phyloP scores from a whole-genome alignment of 1,140 invertebrate species.

The Bombus breviceps region DNA sequence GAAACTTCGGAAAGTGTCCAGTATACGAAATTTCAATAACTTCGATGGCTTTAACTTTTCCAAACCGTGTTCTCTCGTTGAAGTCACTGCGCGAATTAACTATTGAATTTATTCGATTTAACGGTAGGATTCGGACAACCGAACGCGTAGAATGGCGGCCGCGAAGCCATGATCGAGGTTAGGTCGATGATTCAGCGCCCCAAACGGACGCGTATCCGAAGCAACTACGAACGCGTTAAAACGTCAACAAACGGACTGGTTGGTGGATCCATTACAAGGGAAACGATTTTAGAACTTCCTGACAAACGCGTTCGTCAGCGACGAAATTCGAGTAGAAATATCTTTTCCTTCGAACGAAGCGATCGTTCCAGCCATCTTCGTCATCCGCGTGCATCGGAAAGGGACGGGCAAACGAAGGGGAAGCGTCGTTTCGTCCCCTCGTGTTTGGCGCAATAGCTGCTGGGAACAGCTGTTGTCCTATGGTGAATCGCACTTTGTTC shows the following conservation, averaged over 20 bases:
- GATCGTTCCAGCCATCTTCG: conserved; percentile 46
- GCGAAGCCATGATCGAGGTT: not conserved
- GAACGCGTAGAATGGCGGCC: not conserved
- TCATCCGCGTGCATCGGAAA: not conserved
- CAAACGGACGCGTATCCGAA: not conserved
- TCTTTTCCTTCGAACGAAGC: conserved; percentile 1
- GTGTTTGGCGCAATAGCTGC: conserved; percentile 59
- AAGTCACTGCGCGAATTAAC: not conserved
- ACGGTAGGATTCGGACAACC: too few species aligned
- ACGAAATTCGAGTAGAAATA: conserved; percentile 15
- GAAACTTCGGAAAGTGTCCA: not conserved
- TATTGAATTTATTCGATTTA: not conserved
- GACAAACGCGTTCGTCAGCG: not conserved
- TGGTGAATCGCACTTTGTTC: conserved; percentile 59
- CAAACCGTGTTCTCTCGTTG: fast-evolving
- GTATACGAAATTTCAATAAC: not conserved
- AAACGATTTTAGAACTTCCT: conserved; percentile 1
- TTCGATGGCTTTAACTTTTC: too few species aligned
- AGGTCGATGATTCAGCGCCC: not conserved
- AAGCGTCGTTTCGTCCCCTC: conserved; percentile 60
- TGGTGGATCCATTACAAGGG: not conserved
- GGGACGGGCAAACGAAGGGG: conserved; percentile 31
- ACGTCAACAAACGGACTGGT: not conserved
- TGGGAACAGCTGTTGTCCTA: conserved; percentile 71
- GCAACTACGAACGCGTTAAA: not conserved